Conservation (phyloP, 2,888 invertebrate species). For the Cryptophagus acutangulus region DNA sequence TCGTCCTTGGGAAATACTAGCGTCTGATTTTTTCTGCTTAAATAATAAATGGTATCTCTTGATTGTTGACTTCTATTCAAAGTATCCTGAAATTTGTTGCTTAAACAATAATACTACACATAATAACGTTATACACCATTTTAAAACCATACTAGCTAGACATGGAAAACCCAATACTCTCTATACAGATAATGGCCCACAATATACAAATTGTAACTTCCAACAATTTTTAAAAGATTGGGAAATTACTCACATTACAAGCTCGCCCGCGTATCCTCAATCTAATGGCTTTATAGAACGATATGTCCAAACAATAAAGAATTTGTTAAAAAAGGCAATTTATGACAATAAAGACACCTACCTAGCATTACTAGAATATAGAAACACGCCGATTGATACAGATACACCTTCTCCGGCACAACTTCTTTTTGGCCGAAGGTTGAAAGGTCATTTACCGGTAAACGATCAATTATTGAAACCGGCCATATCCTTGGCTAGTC, state of each 20-base stretch:
- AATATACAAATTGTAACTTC: constrained; percentile 20
- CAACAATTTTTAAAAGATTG: constrained; percentile 19
- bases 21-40: constrained; percentile 26
- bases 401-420: not conserved
- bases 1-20: constrained; percentile 26
- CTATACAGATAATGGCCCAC: constrained; percentile 26
- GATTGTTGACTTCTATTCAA: constrained; percentile 28
- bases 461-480: not conserved
- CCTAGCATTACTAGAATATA: not conserved
- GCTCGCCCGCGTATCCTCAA: constrained; percentile 19
- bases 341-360: not conserved
- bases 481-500: not conserved
- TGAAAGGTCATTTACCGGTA: not conserved
- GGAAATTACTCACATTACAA: constrained; percentile 21
- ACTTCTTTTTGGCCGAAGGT: not conserved
- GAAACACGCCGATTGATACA: not conserved
- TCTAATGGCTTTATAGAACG: constrained; percentile 24
- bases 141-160: constrained; percentile 26
- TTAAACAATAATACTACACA: constrained; percentile 21
- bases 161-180: constrained; percentile 23
- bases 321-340: not conserved
- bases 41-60: constrained; percentile 23
- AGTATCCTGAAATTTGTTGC: constrained; percentile 25
- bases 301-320: constrained; percentile 14
- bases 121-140: constrained; percentile 18